A percentile compares a stretch with the other conserved stretches of the same genome.
phyloP scores from a whole-genome alignment of 2,113 vertebrate species.

The Loxodonta africana region DNA sequence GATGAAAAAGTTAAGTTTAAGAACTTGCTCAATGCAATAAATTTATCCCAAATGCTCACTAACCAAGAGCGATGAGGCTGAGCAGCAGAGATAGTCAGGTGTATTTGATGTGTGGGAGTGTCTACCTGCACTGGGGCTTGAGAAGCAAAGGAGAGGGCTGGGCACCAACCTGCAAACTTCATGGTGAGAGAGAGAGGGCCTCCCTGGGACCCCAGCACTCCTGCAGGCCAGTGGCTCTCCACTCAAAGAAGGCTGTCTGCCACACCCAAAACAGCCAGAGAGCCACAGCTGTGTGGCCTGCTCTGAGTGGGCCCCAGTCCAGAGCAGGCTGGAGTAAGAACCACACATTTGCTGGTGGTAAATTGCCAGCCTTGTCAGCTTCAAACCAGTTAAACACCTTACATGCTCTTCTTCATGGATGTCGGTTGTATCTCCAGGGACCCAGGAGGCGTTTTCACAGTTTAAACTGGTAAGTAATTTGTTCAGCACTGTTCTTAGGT shows the following conservation, averaged over 20 bases:
- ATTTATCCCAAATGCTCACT: not conserved
- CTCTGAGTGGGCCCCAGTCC: not conserved
- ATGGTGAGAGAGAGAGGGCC: rapidly evolving
- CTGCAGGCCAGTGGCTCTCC: not conserved
- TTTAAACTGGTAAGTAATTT: not conserved
- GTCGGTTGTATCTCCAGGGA: not conserved
- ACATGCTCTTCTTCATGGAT: not conserved
- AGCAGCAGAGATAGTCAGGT: not conserved
- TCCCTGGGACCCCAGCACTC: rapidly evolving
- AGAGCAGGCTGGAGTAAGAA: not conserved
- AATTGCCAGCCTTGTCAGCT: not conserved
- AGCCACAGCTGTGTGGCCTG: not conserved
- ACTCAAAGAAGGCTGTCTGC: not conserved
- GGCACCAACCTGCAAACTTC: rapidly evolving
- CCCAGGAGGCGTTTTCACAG: not conserved
- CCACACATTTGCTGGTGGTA: no score
- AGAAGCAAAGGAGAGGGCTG: not conserved
- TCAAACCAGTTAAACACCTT: not conserved
- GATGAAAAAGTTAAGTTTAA: not conserved
- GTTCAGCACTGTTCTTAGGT: not conserved
- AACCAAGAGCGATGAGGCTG: not conserved
- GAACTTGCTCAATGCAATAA: not conserved
- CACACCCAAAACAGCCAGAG: not conserved
- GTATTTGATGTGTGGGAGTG: not conserved
- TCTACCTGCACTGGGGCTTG: not conserved